Evolutionary conservation across 2,797 vertebrate species (phyloP).

Genomic region (Emys orbicularis): DNA sequence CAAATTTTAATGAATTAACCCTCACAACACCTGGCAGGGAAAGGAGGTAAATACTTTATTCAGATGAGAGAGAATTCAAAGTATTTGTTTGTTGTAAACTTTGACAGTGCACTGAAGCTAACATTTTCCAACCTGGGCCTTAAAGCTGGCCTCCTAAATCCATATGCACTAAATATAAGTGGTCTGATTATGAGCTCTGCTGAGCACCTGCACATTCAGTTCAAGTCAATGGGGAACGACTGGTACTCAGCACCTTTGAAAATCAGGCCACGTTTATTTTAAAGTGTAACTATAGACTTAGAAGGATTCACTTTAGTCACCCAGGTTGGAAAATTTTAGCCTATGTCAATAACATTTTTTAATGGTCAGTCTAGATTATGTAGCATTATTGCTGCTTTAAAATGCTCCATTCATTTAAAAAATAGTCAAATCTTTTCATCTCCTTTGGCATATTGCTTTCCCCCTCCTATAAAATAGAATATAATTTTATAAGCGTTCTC

Average conservation of each 20-base stretch:
- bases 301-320: neutral
- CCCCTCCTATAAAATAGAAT: neutral
- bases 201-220: accelerated
- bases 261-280: neutral
- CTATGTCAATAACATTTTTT: neutral
- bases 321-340: neutral
- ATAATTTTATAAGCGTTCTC: neutral
- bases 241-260: neutral
- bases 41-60: neutral
- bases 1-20: neutral
- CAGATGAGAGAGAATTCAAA: accelerated
- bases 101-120: accelerated
- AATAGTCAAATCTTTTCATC: neutral
- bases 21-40: neutral
- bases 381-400: neutral
- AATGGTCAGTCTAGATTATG: neutral
- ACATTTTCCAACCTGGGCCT: neutral
- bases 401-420: neutral
- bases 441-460: neutral
- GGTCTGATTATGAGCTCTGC: accelerated
- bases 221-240: neutral
- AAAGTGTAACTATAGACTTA: neutral
- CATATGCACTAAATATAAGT: accelerated
- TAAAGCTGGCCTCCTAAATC: neutral
- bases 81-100: neutral